Evolutionary conservation across 2,113 vertebrate species (phyloP).

Genomic region (Corythaixoides concolor): DNA sequence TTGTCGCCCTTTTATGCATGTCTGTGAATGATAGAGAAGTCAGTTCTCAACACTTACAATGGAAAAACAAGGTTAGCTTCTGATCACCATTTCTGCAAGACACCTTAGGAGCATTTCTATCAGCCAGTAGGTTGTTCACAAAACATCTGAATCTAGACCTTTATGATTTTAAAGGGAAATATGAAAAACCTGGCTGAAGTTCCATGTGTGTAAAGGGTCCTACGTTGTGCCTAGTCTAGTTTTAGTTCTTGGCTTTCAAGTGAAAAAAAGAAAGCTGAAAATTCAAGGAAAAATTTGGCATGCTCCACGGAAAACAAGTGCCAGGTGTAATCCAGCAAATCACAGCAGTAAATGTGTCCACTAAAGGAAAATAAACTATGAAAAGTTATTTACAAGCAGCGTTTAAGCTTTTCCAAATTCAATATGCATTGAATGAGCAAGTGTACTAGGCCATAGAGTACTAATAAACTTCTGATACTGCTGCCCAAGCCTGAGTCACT

Average conservation of each 20-base stretch:
- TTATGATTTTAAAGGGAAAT: background rate
- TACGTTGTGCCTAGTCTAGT: background rate
- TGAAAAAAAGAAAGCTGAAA: background rate
- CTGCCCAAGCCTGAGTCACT: background rate
- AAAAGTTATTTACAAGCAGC: background rate
- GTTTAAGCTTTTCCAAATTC: background rate
- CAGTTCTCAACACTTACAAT: background rate
- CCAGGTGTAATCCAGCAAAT: background rate
- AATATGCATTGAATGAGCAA: background rate
- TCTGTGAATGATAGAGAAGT: background rate
- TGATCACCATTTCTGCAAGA: background rate
- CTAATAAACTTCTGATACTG: conserved; percentile 18
- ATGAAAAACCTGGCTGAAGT: background rate
- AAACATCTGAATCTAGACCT: background rate
- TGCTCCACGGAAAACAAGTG: background rate
- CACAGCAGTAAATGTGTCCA: background rate
- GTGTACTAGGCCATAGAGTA: background rate
- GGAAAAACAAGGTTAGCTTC: background rate
- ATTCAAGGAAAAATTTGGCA: background rate
- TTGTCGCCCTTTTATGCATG: background rate
- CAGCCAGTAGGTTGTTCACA: background rate
- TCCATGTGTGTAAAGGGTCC: background rate
- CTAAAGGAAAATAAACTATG: conserved; percentile 3
- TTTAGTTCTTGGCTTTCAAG: background rate
- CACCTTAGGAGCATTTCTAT: background rate